Evolutionary conservation across 2,113 vertebrate genomes (phyloP).

Genomic region (Gallinago jamesoni): DNA sequence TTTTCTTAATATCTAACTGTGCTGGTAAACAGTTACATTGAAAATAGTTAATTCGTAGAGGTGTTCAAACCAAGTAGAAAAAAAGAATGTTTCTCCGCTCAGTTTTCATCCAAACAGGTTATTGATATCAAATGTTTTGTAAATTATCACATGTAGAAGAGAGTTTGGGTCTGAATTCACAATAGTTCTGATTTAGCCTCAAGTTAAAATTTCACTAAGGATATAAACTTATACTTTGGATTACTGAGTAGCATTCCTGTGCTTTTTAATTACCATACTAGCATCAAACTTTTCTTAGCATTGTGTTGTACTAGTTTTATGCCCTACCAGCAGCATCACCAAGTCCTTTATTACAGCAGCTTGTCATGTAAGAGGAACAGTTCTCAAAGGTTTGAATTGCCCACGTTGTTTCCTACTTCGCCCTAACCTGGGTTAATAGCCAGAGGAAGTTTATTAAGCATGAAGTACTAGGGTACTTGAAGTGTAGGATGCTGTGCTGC

Average conservation of each 20-base stretch:
- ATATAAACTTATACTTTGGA: background rate
- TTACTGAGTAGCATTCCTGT: background rate
- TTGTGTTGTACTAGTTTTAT: too few species aligned
- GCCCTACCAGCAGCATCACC: background rate
- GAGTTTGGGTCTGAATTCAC: background rate
- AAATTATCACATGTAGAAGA: background rate
- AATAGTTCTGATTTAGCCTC: background rate
- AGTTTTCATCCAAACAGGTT: background rate
- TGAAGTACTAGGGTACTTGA: background rate
- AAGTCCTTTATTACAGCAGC: background rate
- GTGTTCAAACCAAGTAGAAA: background rate
- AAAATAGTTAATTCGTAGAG: background rate
- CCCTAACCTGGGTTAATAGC: background rate
- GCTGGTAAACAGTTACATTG: background rate
- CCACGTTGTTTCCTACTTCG: background rate
- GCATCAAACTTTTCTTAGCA: background rate
- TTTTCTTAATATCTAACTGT: background rate
- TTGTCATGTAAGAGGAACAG: rapidly evolving
- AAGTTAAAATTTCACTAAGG: background rate
- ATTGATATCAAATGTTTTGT: background rate
- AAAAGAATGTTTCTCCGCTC: background rate
- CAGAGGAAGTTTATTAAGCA: background rate
- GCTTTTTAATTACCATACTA: background rate
- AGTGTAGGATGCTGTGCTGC: background rate
- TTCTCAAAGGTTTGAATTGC: background rate